phyloP scores from a whole-genome alignment of 2,113 vertebrate species.

The Chunga burmeisteri region DNA sequence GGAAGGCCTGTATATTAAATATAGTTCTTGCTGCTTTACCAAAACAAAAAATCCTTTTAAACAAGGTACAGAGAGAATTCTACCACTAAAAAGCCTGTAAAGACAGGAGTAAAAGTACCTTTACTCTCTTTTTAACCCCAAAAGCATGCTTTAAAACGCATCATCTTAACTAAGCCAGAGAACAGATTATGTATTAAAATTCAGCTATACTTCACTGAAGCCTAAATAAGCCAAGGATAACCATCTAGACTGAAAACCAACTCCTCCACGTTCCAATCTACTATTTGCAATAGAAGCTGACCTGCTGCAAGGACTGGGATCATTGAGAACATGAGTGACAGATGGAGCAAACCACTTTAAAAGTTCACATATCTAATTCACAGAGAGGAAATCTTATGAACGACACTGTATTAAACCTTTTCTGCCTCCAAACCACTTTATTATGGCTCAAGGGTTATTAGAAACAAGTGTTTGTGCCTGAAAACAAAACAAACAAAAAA shows the following conservation, averaged over 20 bases:
- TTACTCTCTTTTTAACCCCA: neutral
- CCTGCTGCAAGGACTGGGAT: neutral
- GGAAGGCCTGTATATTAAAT: neutral
- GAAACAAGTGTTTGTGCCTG: neutral
- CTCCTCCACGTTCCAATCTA: neutral
- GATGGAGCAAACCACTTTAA: neutral
- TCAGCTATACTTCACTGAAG: neutral
- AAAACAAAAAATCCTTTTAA: neutral
- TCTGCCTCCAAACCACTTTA: neutral
- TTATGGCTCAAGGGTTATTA: neutral
- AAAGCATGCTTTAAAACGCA: neutral
- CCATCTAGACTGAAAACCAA: neutral
- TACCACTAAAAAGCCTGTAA: neutral
- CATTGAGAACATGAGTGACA: neutral
- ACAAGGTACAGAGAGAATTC: neutral
- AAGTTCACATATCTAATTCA: neutral
- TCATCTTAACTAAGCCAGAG: neutral
- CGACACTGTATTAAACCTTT: neutral
- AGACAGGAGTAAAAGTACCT: neutral
- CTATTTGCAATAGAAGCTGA: neutral
- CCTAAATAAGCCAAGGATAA: neutral
- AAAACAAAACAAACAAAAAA: neutral
- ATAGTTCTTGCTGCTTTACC: neutral
- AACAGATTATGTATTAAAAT: neutral
- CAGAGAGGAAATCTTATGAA: neutral